Evolutionary conservation across 2,888 invertebrate genomes (phyloP), one percentile per base, ranked within the genome.

Genomic region (Tachystola acroxantha): DNA sequence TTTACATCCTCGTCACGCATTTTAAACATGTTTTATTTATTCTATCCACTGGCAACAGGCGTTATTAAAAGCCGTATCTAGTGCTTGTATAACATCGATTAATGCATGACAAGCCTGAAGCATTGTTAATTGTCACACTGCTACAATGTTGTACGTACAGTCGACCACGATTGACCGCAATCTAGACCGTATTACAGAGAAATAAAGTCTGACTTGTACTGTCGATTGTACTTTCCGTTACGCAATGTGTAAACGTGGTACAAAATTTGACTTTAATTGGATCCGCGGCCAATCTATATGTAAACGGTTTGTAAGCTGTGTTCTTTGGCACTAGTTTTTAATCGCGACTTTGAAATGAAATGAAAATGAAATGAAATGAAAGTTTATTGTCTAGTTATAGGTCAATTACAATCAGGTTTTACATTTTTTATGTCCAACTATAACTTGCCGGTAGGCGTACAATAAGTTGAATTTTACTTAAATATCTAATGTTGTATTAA

Each of bases 81-180:
- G 30, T 36, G 10, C 28, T 14, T 45, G 35, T 39, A 35, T 40
- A 39, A 44, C 38, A 38, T 42, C 42, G 37, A 40, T 42, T 45
- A 45, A 37, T 26, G 31, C 31, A 10, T 36, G 35, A 45, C 40
- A 36, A 31, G 32, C 42, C 32, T 22, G 33, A 37, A 35, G 37
- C 26, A 39, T 35, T 25, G 32, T 44, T 33, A 37, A 41, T 44
- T 39, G 36, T 36, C 36, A 32, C 29, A 38, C 25, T 28, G 10
- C 26, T 10, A 16, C 16, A 33, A 16, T 29, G 26, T 32, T n/a
- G n/a, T 6, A 3, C 25, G 25, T 20, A n/a, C 12, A 16, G 16
- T n/a, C n/a, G n/a, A n/a, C n/a, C n/a, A n/a, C n/a, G n/a, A n/a
- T n/a, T n/a, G n/a, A n/a, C n/a, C n/a, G n/a, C n/a, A n/a, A n/a